Base-by-base conservation (phyloP, 2,888 invertebrate genomes). In the Steinernema hermaphroditum region DNA sequence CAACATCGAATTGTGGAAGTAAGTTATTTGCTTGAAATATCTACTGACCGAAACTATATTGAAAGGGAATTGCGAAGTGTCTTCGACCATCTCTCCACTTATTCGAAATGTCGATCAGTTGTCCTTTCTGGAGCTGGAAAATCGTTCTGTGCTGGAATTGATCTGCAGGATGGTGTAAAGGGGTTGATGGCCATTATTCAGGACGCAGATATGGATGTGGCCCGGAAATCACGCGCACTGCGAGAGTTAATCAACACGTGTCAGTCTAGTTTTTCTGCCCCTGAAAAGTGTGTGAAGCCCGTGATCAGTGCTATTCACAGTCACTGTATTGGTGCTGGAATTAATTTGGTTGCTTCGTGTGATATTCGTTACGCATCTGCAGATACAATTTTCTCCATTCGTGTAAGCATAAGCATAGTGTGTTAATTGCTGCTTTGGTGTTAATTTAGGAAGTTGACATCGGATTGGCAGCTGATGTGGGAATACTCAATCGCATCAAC, bases 401-500 rank as follows among this genome's bases (percentile, higher is more conserved):
- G 96, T 87, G 89, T 80, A 34, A 9, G 19, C 2, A 69, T 70
- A 27, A n/a, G n/a, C n/a, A n/a, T n/a, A 69, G 41, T 14, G 6
- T 16, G 19, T 12, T 16, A 9, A 32, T 68, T 37, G 29, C 9
- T 41, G 19, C n/a, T 71, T n/a, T 75, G 14, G 24, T 72, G 44
- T 0, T 50, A 62, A 41, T 72, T 12, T 69, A 84, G 88, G 94
- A 95, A 89, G 90, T 89, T 9, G 88, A 89, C 70, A 75, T 89
- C 57, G 97, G 97, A 0, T 89, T 98, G 88, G 94, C 96, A 2
- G 94, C 97, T 1, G 97, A 98, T 89, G 93, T 97, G 0, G 97
- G 97, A 0, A 92, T 93, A 0, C 88, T 98, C 50, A 96, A 98
- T 87, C 90, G 96, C 76, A 88, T 98, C 95, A 96, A 4, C 94